A percentile compares a stretch with the other conserved stretches of the same genome.
These are phyloP conservation scores for Tinamus major DNA, from an alignment of 2,797 vertebrate genomes.

Conservation along the genomic window DNA sequence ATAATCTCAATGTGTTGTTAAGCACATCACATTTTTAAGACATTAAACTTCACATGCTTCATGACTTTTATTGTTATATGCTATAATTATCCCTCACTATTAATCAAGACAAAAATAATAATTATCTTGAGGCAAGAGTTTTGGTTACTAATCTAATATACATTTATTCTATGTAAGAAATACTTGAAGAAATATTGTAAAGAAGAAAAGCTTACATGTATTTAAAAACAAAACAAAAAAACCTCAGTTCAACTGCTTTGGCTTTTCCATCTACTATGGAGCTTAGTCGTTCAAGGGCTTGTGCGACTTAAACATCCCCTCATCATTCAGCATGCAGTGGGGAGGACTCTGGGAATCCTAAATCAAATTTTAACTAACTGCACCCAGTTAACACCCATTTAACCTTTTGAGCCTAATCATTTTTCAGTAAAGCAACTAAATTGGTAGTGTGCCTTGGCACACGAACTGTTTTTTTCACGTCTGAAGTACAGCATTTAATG, in stretches of 20 bases:
- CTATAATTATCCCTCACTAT: background rate
- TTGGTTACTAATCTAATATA: no score
- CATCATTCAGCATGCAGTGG: background rate
- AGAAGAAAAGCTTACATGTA: background rate
- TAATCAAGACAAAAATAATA: background rate
- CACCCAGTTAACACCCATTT: background rate
- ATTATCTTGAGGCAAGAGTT: no score
- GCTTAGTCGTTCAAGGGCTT: background rate
- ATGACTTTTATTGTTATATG: background rate
- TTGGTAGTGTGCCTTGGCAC: background rate
- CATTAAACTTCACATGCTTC: background rate
- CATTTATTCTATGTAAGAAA: background rate
- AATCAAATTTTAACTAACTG: background rate
- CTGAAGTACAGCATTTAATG: background rate
- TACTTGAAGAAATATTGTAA: background rate
- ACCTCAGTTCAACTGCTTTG: background rate
- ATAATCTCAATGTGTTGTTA: background rate
- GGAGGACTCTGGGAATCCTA: background rate
- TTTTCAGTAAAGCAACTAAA: constrained; percentile 3
- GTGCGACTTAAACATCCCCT: background rate
- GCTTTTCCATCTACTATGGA: background rate
- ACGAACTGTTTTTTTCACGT: background rate
- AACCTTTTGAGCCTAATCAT: constrained; percentile 26
- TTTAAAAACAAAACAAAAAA: background rate
- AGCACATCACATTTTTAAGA: background rate